Percentiles rank a stretch among this genome's conserved stretches.
Evolutionary conservation across 2,113 vertebrate genomes (phyloP).

Genomic region (Herpetotheres cachinnans): DNA sequence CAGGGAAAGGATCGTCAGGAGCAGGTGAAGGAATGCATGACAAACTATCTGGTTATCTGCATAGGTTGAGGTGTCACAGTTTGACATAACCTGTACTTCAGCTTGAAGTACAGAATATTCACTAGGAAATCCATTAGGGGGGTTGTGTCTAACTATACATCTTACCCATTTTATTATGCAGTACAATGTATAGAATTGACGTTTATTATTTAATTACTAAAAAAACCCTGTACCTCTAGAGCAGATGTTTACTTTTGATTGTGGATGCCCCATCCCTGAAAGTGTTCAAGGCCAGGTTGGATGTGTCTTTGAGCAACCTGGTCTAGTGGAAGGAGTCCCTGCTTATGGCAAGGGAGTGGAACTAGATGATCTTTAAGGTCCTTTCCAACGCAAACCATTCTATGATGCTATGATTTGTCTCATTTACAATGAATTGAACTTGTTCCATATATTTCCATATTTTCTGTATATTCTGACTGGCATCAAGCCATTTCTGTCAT

Average conservation of each 20-base stretch:
- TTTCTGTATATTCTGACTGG: background rate
- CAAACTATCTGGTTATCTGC: background rate
- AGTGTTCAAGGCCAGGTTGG: too few relatives aligned
- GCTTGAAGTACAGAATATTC: background rate
- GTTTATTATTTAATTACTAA: background rate
- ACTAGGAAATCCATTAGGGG: background rate
- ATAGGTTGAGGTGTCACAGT: background rate
- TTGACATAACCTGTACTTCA: background rate
- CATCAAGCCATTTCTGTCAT: background rate
- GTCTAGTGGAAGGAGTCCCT: too few relatives aligned
- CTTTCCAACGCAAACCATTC: too few relatives aligned
- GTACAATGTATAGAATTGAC: background rate
- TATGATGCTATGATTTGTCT: background rate
- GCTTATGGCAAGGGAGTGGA: too few relatives aligned
- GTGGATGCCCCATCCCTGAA: too few relatives aligned
- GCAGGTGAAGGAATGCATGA: background rate
- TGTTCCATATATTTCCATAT: background rate
- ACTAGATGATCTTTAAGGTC: too few relatives aligned
- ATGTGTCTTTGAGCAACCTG: too few relatives aligned
- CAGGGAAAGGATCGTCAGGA: background rate
- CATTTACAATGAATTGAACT: background rate
- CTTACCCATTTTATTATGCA: background rate
- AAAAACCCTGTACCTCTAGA: background rate
- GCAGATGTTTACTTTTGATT: background rate
- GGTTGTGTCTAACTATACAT: background rate